Evolutionary conservation across 2,113 vertebrate genomes (phyloP).

Genomic region (Dendropsophus ebraccatus): DNA sequence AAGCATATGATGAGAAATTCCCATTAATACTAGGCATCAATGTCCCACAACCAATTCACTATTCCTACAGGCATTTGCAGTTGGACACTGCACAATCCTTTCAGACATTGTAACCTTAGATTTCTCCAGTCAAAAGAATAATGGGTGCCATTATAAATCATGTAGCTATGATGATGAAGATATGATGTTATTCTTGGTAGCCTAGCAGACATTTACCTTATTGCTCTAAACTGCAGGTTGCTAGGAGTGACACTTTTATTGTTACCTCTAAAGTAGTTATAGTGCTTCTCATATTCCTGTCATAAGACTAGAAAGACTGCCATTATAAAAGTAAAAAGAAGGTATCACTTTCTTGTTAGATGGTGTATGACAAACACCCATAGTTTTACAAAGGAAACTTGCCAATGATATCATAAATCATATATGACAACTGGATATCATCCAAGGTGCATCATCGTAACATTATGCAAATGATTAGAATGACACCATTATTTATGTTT

Average conservation of each 20-base stretch:
- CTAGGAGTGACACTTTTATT: neutral
- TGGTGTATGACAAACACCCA: neutral
- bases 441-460: neutral
- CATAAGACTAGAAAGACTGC: neutral
- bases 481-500: conserved; percentile 1
- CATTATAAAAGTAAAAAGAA: neutral
- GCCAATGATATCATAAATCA: neutral
- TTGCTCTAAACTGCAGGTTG: neutral
- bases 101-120: neutral
- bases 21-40: too few species aligned
- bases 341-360: neutral
- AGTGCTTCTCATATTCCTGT: neutral
- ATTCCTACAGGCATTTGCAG: too few species aligned
- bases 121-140: too few species aligned
- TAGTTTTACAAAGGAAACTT: neutral
- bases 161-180: too few species aligned
- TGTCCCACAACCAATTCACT: too few species aligned
- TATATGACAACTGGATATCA: neutral
- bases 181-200: too few species aligned
- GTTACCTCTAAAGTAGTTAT: too few species aligned
- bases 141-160: too few species aligned
- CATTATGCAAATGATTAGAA: neutral
- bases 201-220: too few species aligned
- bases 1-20: too few species aligned
- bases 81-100: too few species aligned